Evolutionary conservation across 2,888 invertebrate species (phyloP).

Genomic region (Diachrysia chrysitis): DNA sequence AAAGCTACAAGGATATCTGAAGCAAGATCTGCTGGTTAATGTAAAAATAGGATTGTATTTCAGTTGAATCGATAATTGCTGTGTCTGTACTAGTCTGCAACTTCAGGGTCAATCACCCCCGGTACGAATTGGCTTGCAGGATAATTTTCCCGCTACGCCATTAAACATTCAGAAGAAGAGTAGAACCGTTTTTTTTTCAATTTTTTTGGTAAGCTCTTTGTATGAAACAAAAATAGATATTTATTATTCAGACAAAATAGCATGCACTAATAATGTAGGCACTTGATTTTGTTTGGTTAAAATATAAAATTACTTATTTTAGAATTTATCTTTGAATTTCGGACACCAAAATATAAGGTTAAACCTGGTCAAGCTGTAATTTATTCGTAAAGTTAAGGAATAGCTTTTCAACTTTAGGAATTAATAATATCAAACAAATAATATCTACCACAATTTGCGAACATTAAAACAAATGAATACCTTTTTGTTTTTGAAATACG

Average conservation of each 20-base stretch:
- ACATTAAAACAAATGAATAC: constrained; percentile 64
- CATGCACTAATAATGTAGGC: no score
- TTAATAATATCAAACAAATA: constrained; percentile 59
- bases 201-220: no score
- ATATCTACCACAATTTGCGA: constrained; percentile 57
- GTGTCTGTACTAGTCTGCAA: not conserved
- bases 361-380: no score
- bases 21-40: not conserved
- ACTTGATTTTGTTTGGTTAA: no score
- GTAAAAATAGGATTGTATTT: constrained; percentile 4
- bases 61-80: not conserved
- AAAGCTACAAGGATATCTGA: not conserved
- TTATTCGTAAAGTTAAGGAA: no score
- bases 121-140: not conserved
- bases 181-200: no score
- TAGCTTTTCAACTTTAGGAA: constrained; percentile 12
- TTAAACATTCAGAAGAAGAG: constrained; percentile 17
- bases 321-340: no score
- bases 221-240: no score
- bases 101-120: not conserved
- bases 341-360: no score
- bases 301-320: no score
- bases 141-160: constrained; percentile 27
- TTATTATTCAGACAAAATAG: no score
- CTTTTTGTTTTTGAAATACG: constrained; percentile 8